phyloP scores from a whole-genome alignment of 2,888 invertebrate species.

The Caenorhabditis becei region DNA sequence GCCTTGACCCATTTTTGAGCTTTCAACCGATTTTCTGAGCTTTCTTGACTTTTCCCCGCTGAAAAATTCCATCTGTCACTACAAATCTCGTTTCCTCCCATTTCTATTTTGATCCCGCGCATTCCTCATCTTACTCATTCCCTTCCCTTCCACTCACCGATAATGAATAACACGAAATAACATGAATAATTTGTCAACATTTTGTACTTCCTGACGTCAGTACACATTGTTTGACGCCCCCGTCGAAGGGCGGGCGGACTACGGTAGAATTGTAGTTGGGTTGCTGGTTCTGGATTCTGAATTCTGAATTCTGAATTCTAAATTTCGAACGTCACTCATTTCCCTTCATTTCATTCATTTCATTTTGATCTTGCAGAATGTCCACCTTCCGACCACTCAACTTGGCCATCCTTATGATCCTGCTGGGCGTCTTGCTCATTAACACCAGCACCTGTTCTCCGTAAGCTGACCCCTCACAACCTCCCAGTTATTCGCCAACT shows the following conservation, averaged over 20 bases:
- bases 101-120: conserved; percentile 1
- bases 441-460: conserved; percentile 7
- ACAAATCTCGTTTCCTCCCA: neutral
- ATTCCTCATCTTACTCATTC: conserved; percentile 10
- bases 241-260: neutral
- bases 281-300: neutral
- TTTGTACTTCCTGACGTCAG: conserved; percentile 4
- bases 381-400: conserved; percentile 44
- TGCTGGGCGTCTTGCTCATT: conserved; percentile 30
- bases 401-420: conserved; percentile 51
- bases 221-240: conserved; percentile 12
- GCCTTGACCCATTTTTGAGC: too few species aligned
- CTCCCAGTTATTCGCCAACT: neutral
- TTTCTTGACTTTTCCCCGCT: neutral
- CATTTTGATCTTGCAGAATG: too few species aligned
- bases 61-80: neutral
- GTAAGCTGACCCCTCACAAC: neutral
- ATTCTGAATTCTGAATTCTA: neutral
- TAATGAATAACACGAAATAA: neutral
- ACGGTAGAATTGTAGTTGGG: neutral
- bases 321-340: neutral
- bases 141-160: conserved; percentile 1
- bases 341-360: neutral
- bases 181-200: conserved; percentile 7
- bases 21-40: neutral